These are phyloP conservation scores for Tetraneura akinire DNA, from an alignment of 1,140 invertebrate genomes.

Conservation along the genomic window DNA sequence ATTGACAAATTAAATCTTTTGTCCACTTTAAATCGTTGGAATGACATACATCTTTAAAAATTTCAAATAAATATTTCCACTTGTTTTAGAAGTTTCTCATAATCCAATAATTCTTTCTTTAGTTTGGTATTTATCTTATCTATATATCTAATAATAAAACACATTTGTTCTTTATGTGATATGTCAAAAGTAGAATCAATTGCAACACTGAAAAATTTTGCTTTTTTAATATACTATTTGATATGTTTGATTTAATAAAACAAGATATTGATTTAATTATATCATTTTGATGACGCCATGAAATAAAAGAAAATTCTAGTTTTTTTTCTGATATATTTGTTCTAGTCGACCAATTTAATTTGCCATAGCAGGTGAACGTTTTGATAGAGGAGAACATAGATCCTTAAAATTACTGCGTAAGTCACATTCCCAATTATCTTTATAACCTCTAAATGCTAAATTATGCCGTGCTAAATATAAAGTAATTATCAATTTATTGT, in stretches of 20 bases:
- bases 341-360: neutral
- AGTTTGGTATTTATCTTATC: neutral
- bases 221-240: neutral
- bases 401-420: neutral
- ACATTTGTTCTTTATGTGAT: neutral
- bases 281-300: neutral
- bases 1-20: neutral
- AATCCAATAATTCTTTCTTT: neutral
- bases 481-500: neutral
- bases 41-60: neutral
- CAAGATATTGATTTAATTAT: neutral
- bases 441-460: neutral
- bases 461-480: neutral
- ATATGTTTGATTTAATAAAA: neutral
- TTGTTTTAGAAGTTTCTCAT: neutral
- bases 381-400: neutral
- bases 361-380: neutral
- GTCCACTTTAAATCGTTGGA: neutral
- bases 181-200: slow-evolving; percentile 1
- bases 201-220: neutral
- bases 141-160: slow-evolving; percentile 1
- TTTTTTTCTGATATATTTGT: neutral
- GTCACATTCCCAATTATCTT: neutral
- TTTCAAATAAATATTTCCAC: neutral
- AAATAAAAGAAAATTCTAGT: neutral